These are phyloP conservation scores for Ditula angustiorana DNA, from an alignment of 2,888 invertebrate genomes.

Conservation along the genomic window DNA sequence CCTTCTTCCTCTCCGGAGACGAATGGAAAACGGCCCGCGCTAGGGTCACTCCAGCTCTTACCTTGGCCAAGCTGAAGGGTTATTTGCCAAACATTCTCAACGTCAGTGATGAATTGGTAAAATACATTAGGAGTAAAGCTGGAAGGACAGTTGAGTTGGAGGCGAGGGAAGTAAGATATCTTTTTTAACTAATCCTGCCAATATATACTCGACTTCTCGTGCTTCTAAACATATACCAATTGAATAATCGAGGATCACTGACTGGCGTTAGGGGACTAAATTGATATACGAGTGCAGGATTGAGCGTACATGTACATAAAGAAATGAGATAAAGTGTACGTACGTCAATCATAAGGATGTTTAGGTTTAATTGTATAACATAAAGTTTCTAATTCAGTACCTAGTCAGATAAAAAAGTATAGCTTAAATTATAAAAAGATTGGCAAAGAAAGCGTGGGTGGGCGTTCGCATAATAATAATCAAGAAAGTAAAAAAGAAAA, in stretches of 20 bases:
- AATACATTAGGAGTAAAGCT: constrained; percentile 11
- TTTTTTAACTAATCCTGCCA: too few relatives aligned
- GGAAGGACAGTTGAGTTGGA: constrained; percentile 20
- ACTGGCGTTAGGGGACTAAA: not conserved
- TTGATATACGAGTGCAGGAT: not conserved
- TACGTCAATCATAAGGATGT: too few relatives aligned
- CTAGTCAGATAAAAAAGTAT: too few relatives aligned
- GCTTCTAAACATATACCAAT: not conserved
- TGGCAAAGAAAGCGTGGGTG: too few relatives aligned
- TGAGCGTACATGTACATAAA: too few relatives aligned
- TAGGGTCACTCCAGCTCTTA: constrained; percentile 47
- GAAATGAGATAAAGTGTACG: too few relatives aligned
- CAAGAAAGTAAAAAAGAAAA: too few relatives aligned
- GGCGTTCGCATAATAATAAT: too few relatives aligned
- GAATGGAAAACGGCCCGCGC: constrained; percentile 52
- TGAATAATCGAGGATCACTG: not conserved
- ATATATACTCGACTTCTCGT: too few relatives aligned
- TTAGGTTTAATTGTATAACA: too few relatives aligned
- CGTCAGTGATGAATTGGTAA: constrained; percentile 40
- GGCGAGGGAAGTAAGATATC: constrained; percentile 2
- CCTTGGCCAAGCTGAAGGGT: constrained; percentile 43
- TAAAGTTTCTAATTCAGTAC: too few relatives aligned
- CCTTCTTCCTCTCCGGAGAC: constrained; percentile 51
- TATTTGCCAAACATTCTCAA: constrained; percentile 34
- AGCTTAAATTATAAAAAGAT: too few relatives aligned